Base-by-base conservation (phyloP, 2,797 vertebrate species). In the Sylvia borin region DNA sequence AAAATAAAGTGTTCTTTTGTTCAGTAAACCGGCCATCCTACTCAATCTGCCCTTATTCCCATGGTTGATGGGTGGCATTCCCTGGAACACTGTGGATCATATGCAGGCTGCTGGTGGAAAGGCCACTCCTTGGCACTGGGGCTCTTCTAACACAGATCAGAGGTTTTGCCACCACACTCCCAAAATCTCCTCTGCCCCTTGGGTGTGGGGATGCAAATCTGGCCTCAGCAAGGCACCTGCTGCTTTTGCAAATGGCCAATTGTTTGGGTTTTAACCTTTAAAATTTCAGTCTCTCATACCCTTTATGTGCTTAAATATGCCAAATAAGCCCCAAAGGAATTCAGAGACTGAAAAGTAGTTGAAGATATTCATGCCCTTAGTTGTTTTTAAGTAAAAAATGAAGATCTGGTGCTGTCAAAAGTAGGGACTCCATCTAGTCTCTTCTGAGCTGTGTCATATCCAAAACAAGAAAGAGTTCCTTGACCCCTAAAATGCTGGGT, bases 281-380 rank as follows among this genome's bases (percentile, higher is more conserved):
- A 32, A 25, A 34, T 76, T 64, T 84, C n/a, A 24, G 9, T 53
- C 45, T 53, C 58, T 78, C 26, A 47, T 26, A 88, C 11, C 7
- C 34, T 57, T 88, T 74, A 26, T 62, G 5, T 84, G 55, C 43
- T 95, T 89, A 92, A 95, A 57, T 48, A 24, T 43, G 27, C 62
- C 25, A 8, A 70, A 24, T 55, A 91, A 95, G 77, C 31, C 50
- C 50, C 61, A 81, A 80, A 34, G 53, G 51, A 84, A 71, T 85
- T 85, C 62, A 88, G 67, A 60, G 70, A 42, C 58, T 27, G 13
- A 61, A 75, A 84, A 80, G 31, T 36, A 72, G 27, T 47, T 90
- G 32, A 54, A 58, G 34, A 29, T 71, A 9, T 53, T 73, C 1
- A 2, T 11, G 3, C 17, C 17, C 8, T 19, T 82, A 10, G 7